These are phyloP conservation scores for Schlechtendalia chinensis DNA, from an alignment of 1,140 invertebrate species.

Conservation along the genomic window DNA sequence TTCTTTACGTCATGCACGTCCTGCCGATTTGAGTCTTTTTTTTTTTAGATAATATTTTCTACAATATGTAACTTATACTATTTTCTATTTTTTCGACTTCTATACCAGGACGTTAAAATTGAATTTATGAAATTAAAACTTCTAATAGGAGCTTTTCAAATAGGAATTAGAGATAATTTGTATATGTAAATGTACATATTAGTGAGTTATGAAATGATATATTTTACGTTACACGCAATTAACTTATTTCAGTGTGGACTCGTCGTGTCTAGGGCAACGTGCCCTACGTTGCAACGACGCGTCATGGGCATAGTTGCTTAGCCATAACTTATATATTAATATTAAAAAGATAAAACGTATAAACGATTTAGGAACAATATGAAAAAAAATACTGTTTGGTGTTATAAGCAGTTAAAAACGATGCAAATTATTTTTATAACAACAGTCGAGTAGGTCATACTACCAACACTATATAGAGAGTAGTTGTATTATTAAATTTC, in stretches of 20 bases:
- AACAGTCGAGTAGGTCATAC: background rate
- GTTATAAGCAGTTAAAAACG: background rate
- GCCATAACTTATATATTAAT: background rate
- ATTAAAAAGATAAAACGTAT: too few relatives aligned
- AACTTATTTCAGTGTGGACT: background rate
- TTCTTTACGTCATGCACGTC: too few relatives aligned
- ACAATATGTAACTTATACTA: background rate
- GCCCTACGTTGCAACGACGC: too few relatives aligned
- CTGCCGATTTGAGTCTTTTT: too few relatives aligned
- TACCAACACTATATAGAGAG: background rate
- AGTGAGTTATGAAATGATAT: background rate
- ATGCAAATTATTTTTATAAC: background rate
- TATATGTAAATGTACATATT: too few relatives aligned
- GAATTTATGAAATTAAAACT: background rate
- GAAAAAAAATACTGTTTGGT: background rate
- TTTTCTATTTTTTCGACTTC: background rate
- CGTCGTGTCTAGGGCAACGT: too few relatives aligned
- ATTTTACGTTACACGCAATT: background rate
- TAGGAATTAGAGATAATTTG: background rate
- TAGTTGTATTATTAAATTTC: constrained; percentile 10
- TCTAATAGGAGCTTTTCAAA: background rate
- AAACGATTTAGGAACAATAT: background rate
- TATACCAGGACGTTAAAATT: too few relatives aligned
- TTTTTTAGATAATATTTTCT: too few relatives aligned
- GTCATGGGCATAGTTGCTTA: background rate